Base-by-base conservation (phyloP, 2,888 invertebrate genomes). In the Sialis lutaria region DNA sequence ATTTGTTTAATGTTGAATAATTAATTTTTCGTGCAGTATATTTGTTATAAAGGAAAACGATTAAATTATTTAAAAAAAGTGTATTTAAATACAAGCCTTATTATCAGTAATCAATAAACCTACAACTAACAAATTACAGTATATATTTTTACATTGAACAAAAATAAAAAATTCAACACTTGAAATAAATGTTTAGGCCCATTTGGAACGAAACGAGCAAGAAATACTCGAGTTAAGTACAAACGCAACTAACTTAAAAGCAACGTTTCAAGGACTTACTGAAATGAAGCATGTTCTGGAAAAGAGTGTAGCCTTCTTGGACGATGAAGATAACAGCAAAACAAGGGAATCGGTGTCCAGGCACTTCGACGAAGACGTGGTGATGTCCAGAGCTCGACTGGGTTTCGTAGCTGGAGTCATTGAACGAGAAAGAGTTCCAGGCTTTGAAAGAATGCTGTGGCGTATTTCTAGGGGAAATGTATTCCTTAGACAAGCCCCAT, bases 191-290 rank as follows among this genome's bases (percentile, higher is more conserved):
- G 5, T 13, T 10, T 22, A 88, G 78, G 86, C 88, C 1, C 89
- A 91, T 55, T 76, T 96, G 62, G 96, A 97, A 65, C 92, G 93
- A 68, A 85, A 92, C 30, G 96, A 97, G 65, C 86, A 87, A 55
- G 96, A 97, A 65, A 82, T 97, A 54, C 73, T 88, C 47, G 95
- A 96, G 67, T 74, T 97, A 52, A 89, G 91, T 49, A 84, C 86
- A 59, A 96, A 93, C 63, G 89, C 90, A 7, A 85, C 92, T 50
- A 91, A 88, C 59, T 64, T 96, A 57, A 89, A 91, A 67, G 83
- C 84, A 55, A 95, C 93, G 65, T 93, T 74, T 61, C 69, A 90
- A 54, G 93, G 96, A 63, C 71, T 97, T 58, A 88, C 85, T 1
- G 96, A 97, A 65, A 65, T 97, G 56, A 81, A 76, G 53, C 87